Conservation (phyloP, 1,140 invertebrate species). For the Oryzaephilus surinamensis region DNA sequence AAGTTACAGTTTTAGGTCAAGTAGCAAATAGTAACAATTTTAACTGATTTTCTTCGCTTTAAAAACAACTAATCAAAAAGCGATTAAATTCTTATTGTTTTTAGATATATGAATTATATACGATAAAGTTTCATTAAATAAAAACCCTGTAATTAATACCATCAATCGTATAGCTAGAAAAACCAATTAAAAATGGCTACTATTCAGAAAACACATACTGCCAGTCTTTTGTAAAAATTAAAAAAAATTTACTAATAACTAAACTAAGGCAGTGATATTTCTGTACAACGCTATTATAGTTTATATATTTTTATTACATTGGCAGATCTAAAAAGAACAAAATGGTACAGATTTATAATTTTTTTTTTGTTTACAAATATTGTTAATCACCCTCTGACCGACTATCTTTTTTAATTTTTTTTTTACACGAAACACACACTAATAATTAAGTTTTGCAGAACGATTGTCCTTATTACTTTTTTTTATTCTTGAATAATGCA, state of each 20-base stretch:
- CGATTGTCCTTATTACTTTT: constrained; percentile 26
- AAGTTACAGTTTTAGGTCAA: no score
- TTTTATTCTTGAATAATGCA: no score
- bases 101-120: not conserved
- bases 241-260: constrained; percentile 20
- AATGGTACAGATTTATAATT: not conserved
- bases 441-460: constrained; percentile 21
- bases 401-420: constrained; percentile 22
- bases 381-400: constrained; percentile 28
- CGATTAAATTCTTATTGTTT: not conserved
- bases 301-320: constrained; percentile 17
- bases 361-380: constrained; percentile 10
- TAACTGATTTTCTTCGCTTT: no score
- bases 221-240: constrained; percentile 30
- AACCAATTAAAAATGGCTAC: not conserved
- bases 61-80: no score
- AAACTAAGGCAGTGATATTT: constrained; percentile 30
- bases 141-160: no score
- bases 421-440: constrained; percentile 27
- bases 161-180: no score
- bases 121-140: not conserved
- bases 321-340: constrained; percentile 25
- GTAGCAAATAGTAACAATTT: no score
- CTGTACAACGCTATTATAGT: constrained; percentile 29
- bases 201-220: constrained; percentile 11